These are phyloP conservation scores for Syrmaticus mikado DNA, from an alignment of 2,113 vertebrate genomes.

Conservation along the genomic window DNA sequence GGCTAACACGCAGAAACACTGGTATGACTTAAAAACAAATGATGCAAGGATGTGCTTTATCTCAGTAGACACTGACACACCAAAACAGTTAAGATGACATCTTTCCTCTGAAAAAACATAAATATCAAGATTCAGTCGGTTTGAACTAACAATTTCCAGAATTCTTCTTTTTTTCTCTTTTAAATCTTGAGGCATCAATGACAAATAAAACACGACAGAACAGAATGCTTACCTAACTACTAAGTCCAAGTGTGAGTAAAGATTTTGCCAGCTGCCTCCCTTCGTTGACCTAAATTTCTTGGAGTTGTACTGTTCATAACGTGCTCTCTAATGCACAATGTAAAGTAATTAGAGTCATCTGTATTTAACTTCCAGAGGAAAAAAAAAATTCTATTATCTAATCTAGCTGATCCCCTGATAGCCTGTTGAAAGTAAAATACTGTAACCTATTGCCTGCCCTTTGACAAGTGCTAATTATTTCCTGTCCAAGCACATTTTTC, in stretches of 20 bases:
- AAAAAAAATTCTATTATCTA: conserved; percentile 78
- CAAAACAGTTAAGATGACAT: background rate
- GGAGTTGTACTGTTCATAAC: conserved; percentile 61
- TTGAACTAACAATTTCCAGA: background rate
- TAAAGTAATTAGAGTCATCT: conserved; percentile 79
- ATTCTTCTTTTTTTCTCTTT: background rate
- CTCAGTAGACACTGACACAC: background rate
- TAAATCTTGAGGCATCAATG: background rate
- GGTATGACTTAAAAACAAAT: background rate
- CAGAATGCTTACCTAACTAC: background rate
- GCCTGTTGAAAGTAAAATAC: conserved; percentile 79
- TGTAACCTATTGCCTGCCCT: conserved; percentile 84
- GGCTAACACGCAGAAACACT: background rate
- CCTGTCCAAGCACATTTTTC: conserved; percentile 83
- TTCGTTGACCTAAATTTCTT: conserved; percentile 67
- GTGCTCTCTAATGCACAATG: conserved; percentile 67
- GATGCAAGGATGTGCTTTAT: conserved; percentile 23
- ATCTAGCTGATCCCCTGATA: conserved; percentile 81
- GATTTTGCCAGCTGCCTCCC: conserved; percentile 19
- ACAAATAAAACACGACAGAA: background rate
- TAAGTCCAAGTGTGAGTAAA: background rate
- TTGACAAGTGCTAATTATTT: conserved; percentile 87
- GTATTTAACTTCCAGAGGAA: conserved; percentile 76
- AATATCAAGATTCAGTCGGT: background rate
- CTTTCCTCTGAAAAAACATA: background rate